Evolutionary conservation across 2,888 invertebrate genomes (phyloP).

Genomic region (Deilephila porcellus): DNA sequence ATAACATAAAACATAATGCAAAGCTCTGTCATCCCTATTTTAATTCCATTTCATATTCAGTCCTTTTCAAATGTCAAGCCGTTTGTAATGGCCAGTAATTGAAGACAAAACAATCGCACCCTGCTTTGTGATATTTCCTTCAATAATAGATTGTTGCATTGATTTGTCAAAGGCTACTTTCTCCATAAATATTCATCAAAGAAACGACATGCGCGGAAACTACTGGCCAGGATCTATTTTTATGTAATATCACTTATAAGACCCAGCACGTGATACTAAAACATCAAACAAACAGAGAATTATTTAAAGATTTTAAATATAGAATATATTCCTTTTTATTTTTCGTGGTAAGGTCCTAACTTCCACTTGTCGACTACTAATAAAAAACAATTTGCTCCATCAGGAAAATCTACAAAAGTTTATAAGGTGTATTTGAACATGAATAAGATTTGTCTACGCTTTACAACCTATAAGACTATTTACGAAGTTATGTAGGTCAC

Average conservation of each 20-base stretch:
- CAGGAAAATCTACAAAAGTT: too few species aligned
- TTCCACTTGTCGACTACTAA: too few species aligned
- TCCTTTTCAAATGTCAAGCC: neutral
- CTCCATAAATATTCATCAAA: conserved; percentile 1
- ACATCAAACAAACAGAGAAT: too few species aligned
- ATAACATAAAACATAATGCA: neutral
- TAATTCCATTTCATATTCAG: neutral
- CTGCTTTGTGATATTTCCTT: neutral
- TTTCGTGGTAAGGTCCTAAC: too few species aligned
- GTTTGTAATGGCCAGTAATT: neutral
- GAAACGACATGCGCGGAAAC: neutral
- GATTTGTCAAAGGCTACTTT: neutral
- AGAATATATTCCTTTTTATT: too few species aligned
- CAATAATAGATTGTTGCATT: neutral
- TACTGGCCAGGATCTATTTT: neutral
- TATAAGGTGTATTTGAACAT: too few species aligned
- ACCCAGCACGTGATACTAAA: too few species aligned
- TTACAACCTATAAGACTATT: neutral
- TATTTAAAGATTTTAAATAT: too few species aligned
- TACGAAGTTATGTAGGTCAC: neutral
- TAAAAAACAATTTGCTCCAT: too few species aligned
- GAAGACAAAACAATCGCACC: neutral
- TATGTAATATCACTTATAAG: neutral
- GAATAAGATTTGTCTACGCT: too few species aligned
- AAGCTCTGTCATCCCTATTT: too few species aligned